Evolutionary conservation across 2,113 vertebrate species (phyloP), one percentile per base, ranked within the genome.

Genomic region (Mesembrinibis cayennensis): DNA sequence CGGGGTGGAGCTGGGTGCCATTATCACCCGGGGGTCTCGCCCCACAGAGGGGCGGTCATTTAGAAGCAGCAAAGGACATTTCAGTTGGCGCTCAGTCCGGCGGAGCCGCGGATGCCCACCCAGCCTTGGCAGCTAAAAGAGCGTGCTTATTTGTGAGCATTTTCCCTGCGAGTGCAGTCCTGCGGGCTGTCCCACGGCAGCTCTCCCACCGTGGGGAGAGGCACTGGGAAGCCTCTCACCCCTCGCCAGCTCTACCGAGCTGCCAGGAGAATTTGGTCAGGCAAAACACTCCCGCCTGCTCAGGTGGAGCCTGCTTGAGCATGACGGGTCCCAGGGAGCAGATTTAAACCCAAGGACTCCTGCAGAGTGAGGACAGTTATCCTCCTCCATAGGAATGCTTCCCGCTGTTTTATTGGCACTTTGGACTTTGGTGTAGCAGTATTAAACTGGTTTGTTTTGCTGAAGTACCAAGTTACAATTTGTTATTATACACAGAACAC

Each of bases 131-230:
- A 8, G 56, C 76, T 16, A 8, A 32, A 80, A 6, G 7, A 34
- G 3, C 13, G 2, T 1, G 7, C 9, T 10, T 22, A 9, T 8
- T 36, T 26, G n/a, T 0, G 4, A 44, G 70, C 25, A 1, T 8
- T 29, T 12, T 62, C 45, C 44, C 29, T 0, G 0, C 0, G 1
- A 58, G 7, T 29, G 18, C 18, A 3, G 40, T 2, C 27, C 71
- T 11, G 2, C 1, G 30, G 9, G 27, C 32, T 66, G 26, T 62
- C 61, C 69, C 4, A 0, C 19, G 29, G 69, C 34, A 58, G 50
- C 59, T 38, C 30, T 74, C 23, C 40, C 47, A 4, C 3, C 1
- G 0, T 0, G 6, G 40, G 21, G 13, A 72, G 30, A 16, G 42
- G 38, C 47, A 1, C 53, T 4, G 10, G 56, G 59, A 32, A 58